Evolutionary conservation across 2,113 vertebrate species (phyloP), one percentile per base, ranked within the genome.

Genomic region (Ptyas mucosa): DNA sequence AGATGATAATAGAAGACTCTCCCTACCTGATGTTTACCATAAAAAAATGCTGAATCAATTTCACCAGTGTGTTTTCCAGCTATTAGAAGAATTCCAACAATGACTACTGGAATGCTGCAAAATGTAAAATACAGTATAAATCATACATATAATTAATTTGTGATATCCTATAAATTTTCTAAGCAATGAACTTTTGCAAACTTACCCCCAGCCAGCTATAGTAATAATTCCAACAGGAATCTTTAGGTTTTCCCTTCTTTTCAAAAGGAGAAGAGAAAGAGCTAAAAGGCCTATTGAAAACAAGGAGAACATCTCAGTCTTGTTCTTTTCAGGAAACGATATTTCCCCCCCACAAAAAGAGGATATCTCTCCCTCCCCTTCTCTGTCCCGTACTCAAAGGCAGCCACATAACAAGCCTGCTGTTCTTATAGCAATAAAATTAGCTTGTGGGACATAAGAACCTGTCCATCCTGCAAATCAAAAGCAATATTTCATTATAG

Each of bases 191-290:
- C 3, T 46, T 90, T 39, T 87, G 86, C 87, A 92, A 90, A 98
- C 99, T 99, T 97, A 99, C 99, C 99, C 99, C 99, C 99, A 99
- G 96, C 99, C 99, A 93, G 96, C 97, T 93, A 99, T 96, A 23
- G 98, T 97, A 61, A 99, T 97, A 94, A 98, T n/a, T 52, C 97
- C 98, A 8, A 98, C 94, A 18, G 97, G 98, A 94, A 98, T 97
- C 94, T 98, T 98, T 87, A 98, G 43, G 90, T 97, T 97, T 90
- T 98, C 98, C 94, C 95, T 97, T 92, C 97, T 98, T 95, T 98
- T 99, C 95, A 98, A 91, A 75, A 99, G 97, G 96, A 99, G 97
- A 88, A 99, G 96, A 93, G 98, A 99, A n/a, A 99, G 95, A 51
- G 98, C 98, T 5, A 99, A 98, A 94, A 99, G 97, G 91, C 98